Evolutionary conservation across 2,888 invertebrate genomes (phyloP).

Genomic region (Phengaris arion): DNA sequence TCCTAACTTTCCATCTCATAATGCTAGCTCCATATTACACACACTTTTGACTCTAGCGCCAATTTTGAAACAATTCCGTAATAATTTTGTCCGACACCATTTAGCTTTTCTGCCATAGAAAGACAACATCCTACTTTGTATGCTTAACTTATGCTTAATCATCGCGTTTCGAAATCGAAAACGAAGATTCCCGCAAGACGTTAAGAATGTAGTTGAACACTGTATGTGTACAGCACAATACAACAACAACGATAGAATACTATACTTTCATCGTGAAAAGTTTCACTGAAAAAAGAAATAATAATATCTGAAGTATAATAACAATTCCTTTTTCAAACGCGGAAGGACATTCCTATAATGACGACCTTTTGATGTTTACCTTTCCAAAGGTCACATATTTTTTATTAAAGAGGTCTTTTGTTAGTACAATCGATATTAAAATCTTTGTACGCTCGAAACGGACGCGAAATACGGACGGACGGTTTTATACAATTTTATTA

Average conservation of each 20-base stretch:
- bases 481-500: constrained; percentile 21
- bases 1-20: too few relatives aligned
- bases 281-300: neutral
- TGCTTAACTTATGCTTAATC: too few relatives aligned
- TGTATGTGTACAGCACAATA: neutral
- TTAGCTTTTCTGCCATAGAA: too few relatives aligned
- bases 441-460: constrained; percentile 19
- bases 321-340: neutral
- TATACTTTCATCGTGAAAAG: neutral
- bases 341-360: neutral
- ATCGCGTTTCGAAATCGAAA: too few relatives aligned
- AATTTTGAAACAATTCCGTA: too few relatives aligned
- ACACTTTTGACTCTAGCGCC: too few relatives aligned
- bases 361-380: constrained; percentile 19
- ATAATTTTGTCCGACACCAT: too few relatives aligned
- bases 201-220: neutral
- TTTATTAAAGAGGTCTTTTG: constrained; percentile 24
- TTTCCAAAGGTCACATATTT: constrained; percentile 23
- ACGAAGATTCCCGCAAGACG: too few relatives aligned
- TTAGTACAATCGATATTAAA: constrained; percentile 25
- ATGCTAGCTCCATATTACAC: too few relatives aligned
- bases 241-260: neutral
- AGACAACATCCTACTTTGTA: too few relatives aligned
- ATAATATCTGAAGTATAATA: constrained; percentile 3
- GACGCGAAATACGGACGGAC: neutral